Conservation (phyloP, 2,797 vertebrate species). For the Dipus sagitta region DNA sequence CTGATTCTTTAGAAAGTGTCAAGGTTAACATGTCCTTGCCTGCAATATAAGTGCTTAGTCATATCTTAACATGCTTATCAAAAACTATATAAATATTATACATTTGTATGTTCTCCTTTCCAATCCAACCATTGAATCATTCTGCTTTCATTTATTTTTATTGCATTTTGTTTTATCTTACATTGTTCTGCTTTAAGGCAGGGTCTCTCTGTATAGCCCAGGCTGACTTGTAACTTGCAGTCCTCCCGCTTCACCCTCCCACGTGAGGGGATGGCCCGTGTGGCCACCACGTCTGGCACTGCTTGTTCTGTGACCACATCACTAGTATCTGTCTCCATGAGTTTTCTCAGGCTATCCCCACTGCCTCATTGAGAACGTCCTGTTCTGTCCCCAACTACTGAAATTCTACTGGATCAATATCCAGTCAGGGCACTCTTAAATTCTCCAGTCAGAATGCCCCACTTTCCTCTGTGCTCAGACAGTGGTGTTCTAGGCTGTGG, state of each 20-base stretch:
- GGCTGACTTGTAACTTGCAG: background rate
- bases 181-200: background rate
- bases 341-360: background rate
- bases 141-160: background rate
- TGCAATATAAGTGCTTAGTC: background rate
- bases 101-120: background rate
- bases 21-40: background rate
- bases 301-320: background rate
- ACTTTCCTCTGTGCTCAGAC: background rate
- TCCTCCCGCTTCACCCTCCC: background rate
- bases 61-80: background rate
- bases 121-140: background rate
- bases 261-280: no score
- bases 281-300: no score
- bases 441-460: background rate
- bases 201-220: background rate
- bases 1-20: background rate
- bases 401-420: background rate
- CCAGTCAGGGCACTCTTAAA: background rate
- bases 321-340: background rate
- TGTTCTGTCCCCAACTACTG: background rate
- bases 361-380: background rate
- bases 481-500: background rate
- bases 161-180: background rate
- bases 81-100: background rate